phyloP scores from a whole-genome alignment of 2,797 vertebrate genomes.

The Pagetopsis macropterus region DNA sequence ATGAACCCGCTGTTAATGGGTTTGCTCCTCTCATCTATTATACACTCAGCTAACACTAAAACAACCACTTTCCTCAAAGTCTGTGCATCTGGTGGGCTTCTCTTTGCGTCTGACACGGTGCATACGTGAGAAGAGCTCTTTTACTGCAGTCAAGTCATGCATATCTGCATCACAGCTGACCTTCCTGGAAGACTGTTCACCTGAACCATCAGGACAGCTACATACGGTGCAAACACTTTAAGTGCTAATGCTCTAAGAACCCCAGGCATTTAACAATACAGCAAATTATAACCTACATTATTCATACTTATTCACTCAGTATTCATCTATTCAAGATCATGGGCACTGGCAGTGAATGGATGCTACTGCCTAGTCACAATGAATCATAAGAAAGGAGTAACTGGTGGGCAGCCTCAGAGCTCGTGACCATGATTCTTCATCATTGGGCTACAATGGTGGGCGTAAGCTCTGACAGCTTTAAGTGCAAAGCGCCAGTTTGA shows the following conservation, averaged over 20 bases:
- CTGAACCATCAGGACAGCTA: conserved; percentile 21
- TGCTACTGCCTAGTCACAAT: conserved; percentile 56
- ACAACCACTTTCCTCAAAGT: not conserved
- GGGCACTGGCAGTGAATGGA: conserved; percentile 43
- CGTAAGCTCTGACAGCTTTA: conserved; percentile 36
- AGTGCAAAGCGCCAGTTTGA: conserved; percentile 40
- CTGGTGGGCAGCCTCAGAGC: conserved; percentile 46
- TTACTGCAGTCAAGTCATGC: not conserved
- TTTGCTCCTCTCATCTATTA: not conserved
- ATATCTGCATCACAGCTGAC: conserved; percentile 13
- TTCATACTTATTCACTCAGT: conserved; percentile 63
- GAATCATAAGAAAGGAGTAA: conserved; percentile 52
- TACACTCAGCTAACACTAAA: not conserved
- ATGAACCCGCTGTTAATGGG: not conserved
- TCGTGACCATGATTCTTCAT: conserved; percentile 58
- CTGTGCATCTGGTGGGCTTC: not conserved
- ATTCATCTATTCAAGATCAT: conserved; percentile 70
- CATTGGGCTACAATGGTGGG: conserved; percentile 38
- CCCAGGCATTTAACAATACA: conserved; percentile 54
- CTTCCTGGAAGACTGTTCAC: conserved; percentile 24
- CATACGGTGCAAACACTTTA: conserved; percentile 40
- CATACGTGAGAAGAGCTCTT: conserved; percentile 18
- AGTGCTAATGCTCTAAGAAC: conserved; percentile 50
- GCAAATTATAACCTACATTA: conserved; percentile 67
- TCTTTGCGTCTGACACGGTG: not conserved